phyloP scores from a whole-genome alignment of 1,140 invertebrate species.

The Cherax destructor region DNA sequence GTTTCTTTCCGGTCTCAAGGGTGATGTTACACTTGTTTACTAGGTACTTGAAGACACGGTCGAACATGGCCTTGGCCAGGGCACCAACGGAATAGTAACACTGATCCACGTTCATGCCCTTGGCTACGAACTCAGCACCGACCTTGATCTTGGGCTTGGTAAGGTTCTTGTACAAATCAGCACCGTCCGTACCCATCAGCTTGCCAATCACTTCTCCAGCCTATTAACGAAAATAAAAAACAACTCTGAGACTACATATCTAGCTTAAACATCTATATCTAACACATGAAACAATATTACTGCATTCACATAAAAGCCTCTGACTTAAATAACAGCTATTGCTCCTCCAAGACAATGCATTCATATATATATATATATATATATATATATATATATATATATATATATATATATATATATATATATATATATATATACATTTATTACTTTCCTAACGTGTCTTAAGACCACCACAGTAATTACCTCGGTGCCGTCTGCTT shows the following conservation, averaged over 20 bases:
- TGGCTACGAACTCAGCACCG: conserved; percentile 42
- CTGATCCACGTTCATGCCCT: conserved; percentile 72
- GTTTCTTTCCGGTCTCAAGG: conserved; percentile 82
- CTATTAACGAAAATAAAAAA: conserved; percentile 75
- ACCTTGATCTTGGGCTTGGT: conserved; percentile 75
- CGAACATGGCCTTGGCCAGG: conserved; percentile 77
- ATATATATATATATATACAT: no score
- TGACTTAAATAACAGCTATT: no score
- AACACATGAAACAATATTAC: no score
- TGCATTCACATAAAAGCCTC: no score
- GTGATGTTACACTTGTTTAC: conserved; percentile 45
- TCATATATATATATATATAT: conserved; percentile 5
- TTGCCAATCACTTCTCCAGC: conserved; percentile 78
- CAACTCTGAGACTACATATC: no score
- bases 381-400: conserved; percentile 1
- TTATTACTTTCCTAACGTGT: no score
- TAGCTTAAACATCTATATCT: no score
- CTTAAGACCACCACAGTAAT: conserved; percentile 32
- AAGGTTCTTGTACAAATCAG: conserved; percentile 78
- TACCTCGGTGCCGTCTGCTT: conserved; percentile 78
- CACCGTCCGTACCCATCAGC: conserved; percentile 77
- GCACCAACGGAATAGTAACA: conserved; percentile 77
- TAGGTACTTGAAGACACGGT: conserved; percentile 69
- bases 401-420: not conserved
- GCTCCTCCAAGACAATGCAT: no score